phyloP scores from a whole-genome alignment of 2,888 invertebrate genomes.

The Melipona beecheii region DNA sequence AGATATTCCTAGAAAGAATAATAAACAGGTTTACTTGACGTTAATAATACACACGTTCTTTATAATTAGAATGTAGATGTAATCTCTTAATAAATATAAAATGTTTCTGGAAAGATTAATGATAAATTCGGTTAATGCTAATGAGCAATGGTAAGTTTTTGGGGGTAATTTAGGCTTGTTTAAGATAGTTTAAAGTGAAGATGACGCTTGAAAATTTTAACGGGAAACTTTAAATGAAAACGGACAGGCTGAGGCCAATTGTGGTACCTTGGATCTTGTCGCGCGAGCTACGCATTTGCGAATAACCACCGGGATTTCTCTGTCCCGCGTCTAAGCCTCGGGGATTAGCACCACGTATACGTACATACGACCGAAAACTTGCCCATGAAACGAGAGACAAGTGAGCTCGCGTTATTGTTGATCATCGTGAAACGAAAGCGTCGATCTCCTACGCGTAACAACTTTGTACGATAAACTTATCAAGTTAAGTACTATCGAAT shows the following conservation, averaged over 20 bases:
- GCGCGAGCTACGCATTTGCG: constrained; percentile 71
- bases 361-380: constrained; percentile 66
- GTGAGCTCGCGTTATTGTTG: constrained; percentile 1
- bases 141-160: neutral
- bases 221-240: constrained; percentile 47
- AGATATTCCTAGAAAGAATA: no score
- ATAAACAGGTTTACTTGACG: no score
- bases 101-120: neutral
- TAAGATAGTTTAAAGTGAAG: neutral
- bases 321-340: constrained; percentile 71
- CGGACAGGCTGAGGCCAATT: constrained; percentile 59
- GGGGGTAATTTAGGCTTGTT: no score
- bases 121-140: neutral
- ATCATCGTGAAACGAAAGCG: neutral
- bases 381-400: constrained; percentile 67
- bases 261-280: constrained; percentile 60
- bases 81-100: neutral
- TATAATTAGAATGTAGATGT: neutral
- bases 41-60: no score
- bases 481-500: neutral
- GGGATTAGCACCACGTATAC: constrained; percentile 73
- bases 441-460: constrained; percentile 1
- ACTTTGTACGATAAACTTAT: neutral
- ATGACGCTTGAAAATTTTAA: constrained; percentile 26
- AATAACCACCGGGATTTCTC: constrained; percentile 77